Conservation (phyloP, 2,888 invertebrate genomes). For the Glyphotaelius pellucidus region DNA sequence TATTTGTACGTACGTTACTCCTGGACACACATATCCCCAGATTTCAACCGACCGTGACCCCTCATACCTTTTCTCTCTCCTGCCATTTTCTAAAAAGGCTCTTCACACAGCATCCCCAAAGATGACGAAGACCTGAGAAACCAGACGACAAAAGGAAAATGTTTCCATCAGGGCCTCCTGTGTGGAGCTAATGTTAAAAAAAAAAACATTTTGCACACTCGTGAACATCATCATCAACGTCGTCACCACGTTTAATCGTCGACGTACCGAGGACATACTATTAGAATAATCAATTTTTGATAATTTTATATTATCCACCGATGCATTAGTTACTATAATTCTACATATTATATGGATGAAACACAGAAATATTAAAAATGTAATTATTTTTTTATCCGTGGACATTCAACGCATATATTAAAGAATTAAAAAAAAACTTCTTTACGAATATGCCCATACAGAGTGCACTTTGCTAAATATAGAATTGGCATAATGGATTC, state of each 20-base stretch:
- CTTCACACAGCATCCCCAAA: too few species aligned
- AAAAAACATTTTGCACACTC: not conserved
- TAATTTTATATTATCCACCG: not conserved
- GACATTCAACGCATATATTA: not conserved
- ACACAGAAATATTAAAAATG: not conserved
- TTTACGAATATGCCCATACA: not conserved
- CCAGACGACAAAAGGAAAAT: too few species aligned
- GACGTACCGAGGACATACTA: not conserved
- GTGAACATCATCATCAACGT: not conserved
- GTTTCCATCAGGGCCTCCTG: too few species aligned
- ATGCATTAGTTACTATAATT: not conserved
- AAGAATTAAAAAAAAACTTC: not conserved
- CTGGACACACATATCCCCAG: too few species aligned
- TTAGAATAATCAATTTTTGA: not conserved
- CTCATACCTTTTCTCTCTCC: too few species aligned
- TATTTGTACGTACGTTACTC: too few species aligned
- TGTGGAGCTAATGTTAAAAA: too few species aligned
- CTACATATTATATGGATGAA: not conserved
- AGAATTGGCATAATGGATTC: not conserved
- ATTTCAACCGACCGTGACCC: too few species aligned
- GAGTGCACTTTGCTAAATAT: not conserved
- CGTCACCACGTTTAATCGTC: not conserved
- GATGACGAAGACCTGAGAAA: too few species aligned
- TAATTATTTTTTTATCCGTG: not conserved
- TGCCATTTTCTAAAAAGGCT: too few species aligned